Conservation (phyloP, 92 coral and sea anemone genomes). For the Virgularia gustaviana region DNA sequence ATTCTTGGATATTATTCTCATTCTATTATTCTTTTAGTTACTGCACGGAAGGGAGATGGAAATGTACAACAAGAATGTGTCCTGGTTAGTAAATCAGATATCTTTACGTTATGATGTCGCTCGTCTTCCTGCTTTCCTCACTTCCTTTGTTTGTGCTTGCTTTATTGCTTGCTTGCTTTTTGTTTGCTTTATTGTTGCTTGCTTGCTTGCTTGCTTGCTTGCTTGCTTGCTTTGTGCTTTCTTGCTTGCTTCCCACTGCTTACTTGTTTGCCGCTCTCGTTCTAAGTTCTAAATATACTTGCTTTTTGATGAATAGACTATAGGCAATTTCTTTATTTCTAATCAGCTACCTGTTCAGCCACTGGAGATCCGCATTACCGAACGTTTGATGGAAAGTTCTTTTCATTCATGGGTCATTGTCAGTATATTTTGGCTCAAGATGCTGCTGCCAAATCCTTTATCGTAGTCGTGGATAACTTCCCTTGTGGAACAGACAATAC, state of each 20-base stretch:
- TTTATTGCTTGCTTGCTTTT: too few relatives aligned
- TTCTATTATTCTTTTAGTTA: constrained; percentile 35
- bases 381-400: constrained; percentile 70
- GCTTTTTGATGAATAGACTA: too few relatives aligned
- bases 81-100: constrained; percentile 51
- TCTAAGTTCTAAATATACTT: too few relatives aligned
- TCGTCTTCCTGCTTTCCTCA: too few relatives aligned
- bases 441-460: constrained; percentile 43
- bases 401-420: constrained; percentile 69
- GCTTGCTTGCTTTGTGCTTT: too few relatives aligned
- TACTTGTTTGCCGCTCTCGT: too few relatives aligned
- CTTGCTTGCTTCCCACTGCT: too few relatives aligned
- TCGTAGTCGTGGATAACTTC: constrained; percentile 63
- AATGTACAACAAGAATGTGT: constrained; percentile 51
- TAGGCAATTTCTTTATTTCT: neutral
- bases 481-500: constrained; percentile 57
- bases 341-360: constrained; percentile 66
- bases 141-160: too few relatives aligned
- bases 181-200: too few relatives aligned
- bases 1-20: neutral
- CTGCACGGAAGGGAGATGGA: constrained; percentile 69
- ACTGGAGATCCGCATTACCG: constrained; percentile 71
- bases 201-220: too few relatives aligned
- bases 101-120: too few relatives aligned
- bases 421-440: constrained; percentile 64